A percentile compares a stretch with the other conserved stretches of the same genome.
Conservation (phyloP, 2,113 vertebrate species). For the Odocoileus virginianus region DNA sequence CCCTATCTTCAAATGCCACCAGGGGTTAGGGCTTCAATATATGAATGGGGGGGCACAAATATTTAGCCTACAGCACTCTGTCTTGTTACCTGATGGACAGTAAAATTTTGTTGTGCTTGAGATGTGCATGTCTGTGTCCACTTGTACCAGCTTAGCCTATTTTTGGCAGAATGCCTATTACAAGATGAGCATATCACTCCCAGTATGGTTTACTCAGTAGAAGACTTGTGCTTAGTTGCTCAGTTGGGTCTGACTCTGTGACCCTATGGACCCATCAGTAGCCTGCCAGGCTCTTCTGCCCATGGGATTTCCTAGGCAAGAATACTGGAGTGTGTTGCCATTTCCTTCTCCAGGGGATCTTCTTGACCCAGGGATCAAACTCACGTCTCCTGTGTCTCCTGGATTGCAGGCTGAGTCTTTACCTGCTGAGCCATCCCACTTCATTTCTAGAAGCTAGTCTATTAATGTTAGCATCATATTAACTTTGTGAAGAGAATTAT, state of each 20-base stretch:
- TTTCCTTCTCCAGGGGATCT: background rate
- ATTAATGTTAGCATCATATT: background rate
- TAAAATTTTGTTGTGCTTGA: background rate
- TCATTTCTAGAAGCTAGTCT: background rate
- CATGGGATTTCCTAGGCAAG: background rate
- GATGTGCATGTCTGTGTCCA: background rate
- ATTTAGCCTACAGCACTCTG: rapidly evolving
- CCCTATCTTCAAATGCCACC: background rate
- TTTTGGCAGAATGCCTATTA: background rate
- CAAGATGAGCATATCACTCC: background rate
- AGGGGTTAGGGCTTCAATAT: too few relatives aligned
- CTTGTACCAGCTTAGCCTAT: background rate
- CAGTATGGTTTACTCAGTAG: background rate
- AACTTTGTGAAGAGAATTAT: background rate
- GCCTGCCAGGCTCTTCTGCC: background rate
- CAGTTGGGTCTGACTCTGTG: background rate
- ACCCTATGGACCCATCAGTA: background rate
- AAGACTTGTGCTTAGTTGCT: background rate
- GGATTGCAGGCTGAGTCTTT: background rate
- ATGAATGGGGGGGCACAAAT: too few relatives aligned
- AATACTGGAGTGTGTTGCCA: background rate
- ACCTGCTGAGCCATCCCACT: background rate
- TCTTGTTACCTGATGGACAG: background rate
- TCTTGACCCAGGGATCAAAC: background rate
- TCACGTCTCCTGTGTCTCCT: background rate